Base-by-base conservation (phyloP, 1,140 invertebrate species). In the Drosophila repletoides region DNA sequence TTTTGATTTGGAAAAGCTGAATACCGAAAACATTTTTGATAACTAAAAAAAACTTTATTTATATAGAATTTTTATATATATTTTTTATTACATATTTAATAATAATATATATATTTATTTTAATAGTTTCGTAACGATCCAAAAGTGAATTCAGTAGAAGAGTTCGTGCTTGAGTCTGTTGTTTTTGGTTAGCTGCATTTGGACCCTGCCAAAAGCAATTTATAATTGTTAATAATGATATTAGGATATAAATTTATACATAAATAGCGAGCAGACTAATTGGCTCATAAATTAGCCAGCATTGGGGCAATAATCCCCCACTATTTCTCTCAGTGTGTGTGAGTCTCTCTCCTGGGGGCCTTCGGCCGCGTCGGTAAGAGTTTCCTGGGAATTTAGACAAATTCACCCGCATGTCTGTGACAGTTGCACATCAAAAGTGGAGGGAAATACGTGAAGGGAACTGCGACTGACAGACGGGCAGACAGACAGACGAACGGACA, bases 391-490 rank as follows among this genome's bases (percentile, higher is more conserved):
- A 80, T 80, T 66, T 73, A 66, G 72, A 86, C 76, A 76, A 86
- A 84, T 86, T 87, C 63, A 65, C 81, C 80, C 75, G 76, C 80
- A 87, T 86, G 72, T 80, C 81, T 70, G 41, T 86, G 81, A 87
- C 81, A 87, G 63, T 87, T 72, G 61, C 67, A 80, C 76, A 81
- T 80, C 76, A 68, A 55, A 58, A 61, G 55, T 41, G 24, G 4
- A 19, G 12, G 7, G 17, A 0, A 15, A 21, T 51, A 59, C 21
- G 36, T 31, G 38, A 41, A 60, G 72, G 68, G 36, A 71, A 52
- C 70, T 48, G 59, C 33, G 40, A 24, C 19, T 12, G 48, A 36
- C 51, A 34, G 26, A 10, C 34, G n/a, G 53, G 61, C 53, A 59
- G 49, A 60, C 59, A 60, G 70, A 70, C 59, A 48, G 72, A 55